phyloP scores from a whole-genome alignment of 2,113 vertebrate genomes.

The Sakesphorus luctuosus region DNA sequence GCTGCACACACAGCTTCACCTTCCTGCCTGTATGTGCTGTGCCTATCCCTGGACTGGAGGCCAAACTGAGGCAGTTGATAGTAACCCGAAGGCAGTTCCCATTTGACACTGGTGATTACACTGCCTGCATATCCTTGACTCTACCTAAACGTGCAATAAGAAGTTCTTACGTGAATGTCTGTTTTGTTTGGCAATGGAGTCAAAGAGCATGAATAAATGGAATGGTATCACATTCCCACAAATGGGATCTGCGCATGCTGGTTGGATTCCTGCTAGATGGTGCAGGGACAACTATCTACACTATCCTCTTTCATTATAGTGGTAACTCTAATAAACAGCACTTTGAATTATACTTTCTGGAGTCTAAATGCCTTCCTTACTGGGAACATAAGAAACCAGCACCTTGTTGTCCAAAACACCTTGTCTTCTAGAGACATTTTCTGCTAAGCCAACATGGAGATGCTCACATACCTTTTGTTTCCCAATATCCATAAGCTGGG shows the following conservation, averaged over 20 bases:
- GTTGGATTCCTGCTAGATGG: background rate
- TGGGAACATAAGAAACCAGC: background rate
- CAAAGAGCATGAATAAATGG: background rate
- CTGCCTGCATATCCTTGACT: background rate
- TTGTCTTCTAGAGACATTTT: background rate
- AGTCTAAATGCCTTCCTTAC: background rate
- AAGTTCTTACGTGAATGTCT: background rate
- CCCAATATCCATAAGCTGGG: slow-evolving; percentile 88
- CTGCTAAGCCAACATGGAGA: background rate
- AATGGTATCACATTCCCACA: background rate
- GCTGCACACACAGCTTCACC: background rate
- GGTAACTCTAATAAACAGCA: background rate
- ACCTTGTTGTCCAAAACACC: background rate
- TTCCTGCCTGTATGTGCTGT: background rate
- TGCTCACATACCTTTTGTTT: slow-evolving; percentile 81
- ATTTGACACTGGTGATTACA: background rate
- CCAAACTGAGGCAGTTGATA: background rate
- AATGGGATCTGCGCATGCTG: background rate
- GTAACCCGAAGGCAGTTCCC: background rate
- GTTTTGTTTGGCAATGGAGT: background rate
- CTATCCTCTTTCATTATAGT: background rate
- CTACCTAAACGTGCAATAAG: background rate
- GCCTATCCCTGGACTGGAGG: background rate
- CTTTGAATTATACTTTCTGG: background rate
- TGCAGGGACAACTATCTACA: background rate